Percentiles rank a stretch among this genome's conserved stretches.
These are phyloP conservation scores for Zaprionus capensis DNA, from an alignment of 1,140 invertebrate species.

Conservation along the genomic window DNA sequence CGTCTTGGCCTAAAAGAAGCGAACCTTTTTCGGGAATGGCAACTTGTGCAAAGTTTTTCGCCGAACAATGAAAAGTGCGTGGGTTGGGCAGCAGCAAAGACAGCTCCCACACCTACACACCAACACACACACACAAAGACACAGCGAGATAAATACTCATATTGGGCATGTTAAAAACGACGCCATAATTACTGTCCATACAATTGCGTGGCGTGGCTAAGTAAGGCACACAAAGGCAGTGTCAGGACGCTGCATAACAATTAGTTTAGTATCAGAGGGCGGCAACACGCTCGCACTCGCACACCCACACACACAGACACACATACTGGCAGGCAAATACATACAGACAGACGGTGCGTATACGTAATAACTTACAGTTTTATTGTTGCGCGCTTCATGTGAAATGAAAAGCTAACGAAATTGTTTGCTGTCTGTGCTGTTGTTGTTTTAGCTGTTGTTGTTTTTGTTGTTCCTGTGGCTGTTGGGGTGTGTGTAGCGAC, in stretches of 20 bases:
- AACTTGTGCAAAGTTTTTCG: constrained; percentile 38
- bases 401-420: constrained; percentile 40
- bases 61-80: constrained; percentile 57
- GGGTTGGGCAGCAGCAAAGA: constrained; percentile 37
- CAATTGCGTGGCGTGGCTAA: constrained; percentile 46
- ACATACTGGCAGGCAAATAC: not conserved
- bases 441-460: constrained; percentile 20
- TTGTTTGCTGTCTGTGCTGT: constrained; percentile 35
- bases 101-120: constrained; percentile 15
- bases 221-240: constrained; percentile 34
- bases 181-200: constrained; percentile 65
- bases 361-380: constrained; percentile 74
- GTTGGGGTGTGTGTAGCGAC: constrained; percentile 32
- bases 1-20: constrained; percentile 38
- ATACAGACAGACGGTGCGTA: constrained; percentile 11
- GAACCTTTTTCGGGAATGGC: constrained; percentile 49
- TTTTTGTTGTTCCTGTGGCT: constrained; percentile 25
- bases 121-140: constrained; percentile 13
- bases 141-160: constrained; percentile 35
- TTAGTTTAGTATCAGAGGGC: constrained; percentile 59
- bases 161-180: constrained; percentile 51
- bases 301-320: constrained; percentile 13
- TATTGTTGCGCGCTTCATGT: constrained; percentile 42
- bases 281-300: constrained; percentile 36
- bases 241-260: constrained; percentile 63